These are phyloP conservation scores for Podargus strigoides DNA, from an alignment of 2,797 vertebrate species.

Conservation along the genomic window DNA sequence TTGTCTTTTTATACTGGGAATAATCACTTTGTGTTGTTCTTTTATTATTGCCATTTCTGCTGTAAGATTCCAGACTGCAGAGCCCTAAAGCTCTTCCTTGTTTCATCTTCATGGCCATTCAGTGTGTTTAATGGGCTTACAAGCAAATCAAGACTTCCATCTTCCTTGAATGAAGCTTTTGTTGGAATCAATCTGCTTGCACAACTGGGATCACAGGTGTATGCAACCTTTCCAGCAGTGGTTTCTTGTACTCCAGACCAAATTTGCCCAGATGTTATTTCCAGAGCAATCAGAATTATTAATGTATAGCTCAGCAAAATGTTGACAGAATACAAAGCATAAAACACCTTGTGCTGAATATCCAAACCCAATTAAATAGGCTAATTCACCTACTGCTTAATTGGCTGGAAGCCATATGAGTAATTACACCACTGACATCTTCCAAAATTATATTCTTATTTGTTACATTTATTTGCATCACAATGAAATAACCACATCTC, in stretches of 20 bases:
- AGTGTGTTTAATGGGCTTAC: slow-evolving; percentile 33
- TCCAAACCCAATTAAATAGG: slow-evolving; percentile 70
- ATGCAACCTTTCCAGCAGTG: slow-evolving; percentile 30
- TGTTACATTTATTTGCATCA: slow-evolving; percentile 77
- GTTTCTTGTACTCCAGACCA: slow-evolving; percentile 9
- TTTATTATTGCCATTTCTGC: slow-evolving; percentile 40
- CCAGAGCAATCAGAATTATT: slow-evolving; percentile 53
- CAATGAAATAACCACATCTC: slow-evolving; percentile 66
- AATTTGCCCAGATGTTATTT: slow-evolving; percentile 59
- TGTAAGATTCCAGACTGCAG: slow-evolving; percentile 32
- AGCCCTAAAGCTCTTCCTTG: slow-evolving; percentile 57
- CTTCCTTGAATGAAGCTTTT: slow-evolving; percentile 27
- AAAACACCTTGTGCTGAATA: slow-evolving; percentile 64
- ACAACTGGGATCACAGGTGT: slow-evolving; percentile 46
- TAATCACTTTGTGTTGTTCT: slow-evolving; percentile 53
- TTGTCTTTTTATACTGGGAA: slow-evolving; percentile 46
- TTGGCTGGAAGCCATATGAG: slow-evolving; percentile 73
- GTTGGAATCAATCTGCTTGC: slow-evolving; percentile 36
- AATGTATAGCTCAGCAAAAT: slow-evolving; percentile 53
- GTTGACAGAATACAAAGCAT: slow-evolving; percentile 64
- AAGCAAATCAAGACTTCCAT: neutral
- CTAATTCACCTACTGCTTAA: slow-evolving; percentile 75
- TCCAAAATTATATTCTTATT: slow-evolving; percentile 79
- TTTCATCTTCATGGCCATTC: slow-evolving; percentile 49
- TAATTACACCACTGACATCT: slow-evolving; percentile 75